phyloP scores from a whole-genome alignment of 2,888 invertebrate genomes.

The Neoascia interrupta region DNA sequence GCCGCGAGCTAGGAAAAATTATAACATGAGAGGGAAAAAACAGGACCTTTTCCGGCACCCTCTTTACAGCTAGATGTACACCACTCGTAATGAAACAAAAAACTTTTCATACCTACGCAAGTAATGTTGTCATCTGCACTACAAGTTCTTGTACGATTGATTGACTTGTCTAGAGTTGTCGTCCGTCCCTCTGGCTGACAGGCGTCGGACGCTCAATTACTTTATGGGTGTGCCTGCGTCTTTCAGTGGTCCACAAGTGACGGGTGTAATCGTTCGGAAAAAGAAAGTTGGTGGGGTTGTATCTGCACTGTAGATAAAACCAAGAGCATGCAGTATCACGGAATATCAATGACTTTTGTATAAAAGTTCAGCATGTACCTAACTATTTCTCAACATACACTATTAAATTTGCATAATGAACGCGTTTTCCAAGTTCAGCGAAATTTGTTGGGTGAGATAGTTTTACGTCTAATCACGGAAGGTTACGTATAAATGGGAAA shows the following conservation, averaged over 20 bases:
- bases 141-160: slow-evolving; percentile 22
- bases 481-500: too few species aligned
- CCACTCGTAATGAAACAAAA: slow-evolving; percentile 6
- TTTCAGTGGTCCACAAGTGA: slow-evolving; percentile 16
- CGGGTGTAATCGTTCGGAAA: slow-evolving; percentile 47
- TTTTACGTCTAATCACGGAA: too few species aligned
- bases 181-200: slow-evolving; percentile 26
- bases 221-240: too few species aligned
- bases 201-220: slow-evolving; percentile 7
- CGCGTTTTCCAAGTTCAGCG: slow-evolving; percentile 9
- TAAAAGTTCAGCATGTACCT: too few species aligned
- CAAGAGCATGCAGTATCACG: slow-evolving; percentile 25
- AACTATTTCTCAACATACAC: too few species aligned
- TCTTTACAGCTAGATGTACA: slow-evolving; percentile 1
- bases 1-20: slow-evolving; percentile 17
- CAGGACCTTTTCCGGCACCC: slow-evolving; percentile 29
- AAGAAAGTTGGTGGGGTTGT: slow-evolving; percentile 25
- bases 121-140: slow-evolving; percentile 33
- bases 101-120: slow-evolving; percentile 6
- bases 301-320: neutral
- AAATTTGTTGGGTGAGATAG: too few species aligned
- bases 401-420: slow-evolving; percentile 45
- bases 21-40: neutral
- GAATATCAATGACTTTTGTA: slow-evolving; percentile 41
- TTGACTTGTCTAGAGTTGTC: slow-evolving; percentile 26